Base-by-base conservation (phyloP, 2,797 vertebrate species). In the Notamacropus eugenii region DNA sequence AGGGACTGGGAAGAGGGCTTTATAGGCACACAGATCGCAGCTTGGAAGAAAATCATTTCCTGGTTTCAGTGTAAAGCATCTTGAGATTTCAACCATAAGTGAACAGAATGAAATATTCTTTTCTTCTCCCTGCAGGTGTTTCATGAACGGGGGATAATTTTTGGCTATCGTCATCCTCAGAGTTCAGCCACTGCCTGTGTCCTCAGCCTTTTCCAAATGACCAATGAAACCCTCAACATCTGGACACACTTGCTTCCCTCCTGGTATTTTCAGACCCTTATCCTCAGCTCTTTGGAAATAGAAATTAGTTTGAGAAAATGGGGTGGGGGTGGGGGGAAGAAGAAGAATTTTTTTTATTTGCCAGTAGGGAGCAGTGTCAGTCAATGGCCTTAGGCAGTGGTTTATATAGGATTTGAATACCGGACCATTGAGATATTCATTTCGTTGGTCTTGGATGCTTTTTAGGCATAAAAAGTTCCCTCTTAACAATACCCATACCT, bases 201-300 rank as follows among this genome's bases (percentile, higher is more conserved):
- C 97, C 99, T 99, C 96, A 99, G 99, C 96, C 99, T 99, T 97
- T 99, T 99, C 98, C 99, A 99, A 96, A 99, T 99, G 99, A 99
- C 99, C 93, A 99, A 99, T 58, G 99, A 99, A 98, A 99, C 99
- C 0, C 98, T 99, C 59, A 99, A 99, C 98, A 99, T 99, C 98
- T 99, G 99, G 99, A 99, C 99, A 0, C 99, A 99, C 97, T 99
- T 99, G 91, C 93, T 99, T 91, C 99, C 99, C 8, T 99, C 99
- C 96, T 99, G 99, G 99, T 99, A 98, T 31, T 93, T 97, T 91
- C 93, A 0, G 0, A 11, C 22, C 52, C 92, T 56, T 24, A 46
- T 0, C 67, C 28, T 62, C 12, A 8, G 90, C 19, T 62, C 87
- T 57, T 91, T 91, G 87, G 31, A 90, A 62, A 54, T 82, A 67